A percentile compares a stretch with the other conserved stretches of the same genome.
These are phyloP conservation scores for Paragorgia papillata DNA, from an alignment of 92 coral and sea anemone species.

Conservation along the genomic window DNA sequence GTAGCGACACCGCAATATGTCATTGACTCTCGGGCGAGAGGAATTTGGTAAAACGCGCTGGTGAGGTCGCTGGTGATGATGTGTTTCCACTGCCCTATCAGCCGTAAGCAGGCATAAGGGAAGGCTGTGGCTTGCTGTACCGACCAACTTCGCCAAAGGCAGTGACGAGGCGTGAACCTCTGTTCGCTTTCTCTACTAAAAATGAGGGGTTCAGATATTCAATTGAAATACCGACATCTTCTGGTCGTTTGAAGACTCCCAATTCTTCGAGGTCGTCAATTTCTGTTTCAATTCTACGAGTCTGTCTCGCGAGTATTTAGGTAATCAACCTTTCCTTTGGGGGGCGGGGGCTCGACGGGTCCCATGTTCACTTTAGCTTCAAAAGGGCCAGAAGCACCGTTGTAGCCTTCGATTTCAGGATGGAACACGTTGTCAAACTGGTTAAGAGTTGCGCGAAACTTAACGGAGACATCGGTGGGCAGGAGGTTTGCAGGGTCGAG, in stretches of 20 bases:
- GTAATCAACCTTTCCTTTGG: neutral
- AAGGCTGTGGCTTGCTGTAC: too few species aligned
- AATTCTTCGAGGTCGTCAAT: constrained; percentile 51
- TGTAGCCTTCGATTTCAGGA: neutral
- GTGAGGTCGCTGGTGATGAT: constrained; percentile 8
- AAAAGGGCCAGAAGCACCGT: too few species aligned
- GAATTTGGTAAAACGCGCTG: constrained; percentile 19
- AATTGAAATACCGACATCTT: too few species aligned
- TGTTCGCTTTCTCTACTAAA: constrained; percentile 46
- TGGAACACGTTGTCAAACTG: neutral
- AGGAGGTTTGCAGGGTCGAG: too few species aligned
- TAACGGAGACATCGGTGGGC: too few species aligned
- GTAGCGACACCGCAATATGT: constrained; percentile 55
- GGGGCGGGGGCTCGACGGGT: neutral
- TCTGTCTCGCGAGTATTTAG: constrained; percentile 30
- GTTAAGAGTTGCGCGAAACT: neutral
- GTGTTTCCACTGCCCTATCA: constrained; percentile 52
- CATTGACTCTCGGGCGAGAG: constrained; percentile 17
- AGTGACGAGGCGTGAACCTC: constrained; percentile 43
- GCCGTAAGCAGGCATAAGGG: neutral
- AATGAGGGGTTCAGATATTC: constrained; percentile 52
- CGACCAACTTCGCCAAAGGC: constrained; percentile 36
- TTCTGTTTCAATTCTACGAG: constrained; percentile 44
- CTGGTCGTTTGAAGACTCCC: constrained; percentile 32
- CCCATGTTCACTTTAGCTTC: neutral